A percentile compares a stretch with the other conserved stretches of the same genome.
These are phyloP conservation scores for Cavia aperea DNA, from an alignment of 2,113 vertebrate genomes.

Conservation along the genomic window DNA sequence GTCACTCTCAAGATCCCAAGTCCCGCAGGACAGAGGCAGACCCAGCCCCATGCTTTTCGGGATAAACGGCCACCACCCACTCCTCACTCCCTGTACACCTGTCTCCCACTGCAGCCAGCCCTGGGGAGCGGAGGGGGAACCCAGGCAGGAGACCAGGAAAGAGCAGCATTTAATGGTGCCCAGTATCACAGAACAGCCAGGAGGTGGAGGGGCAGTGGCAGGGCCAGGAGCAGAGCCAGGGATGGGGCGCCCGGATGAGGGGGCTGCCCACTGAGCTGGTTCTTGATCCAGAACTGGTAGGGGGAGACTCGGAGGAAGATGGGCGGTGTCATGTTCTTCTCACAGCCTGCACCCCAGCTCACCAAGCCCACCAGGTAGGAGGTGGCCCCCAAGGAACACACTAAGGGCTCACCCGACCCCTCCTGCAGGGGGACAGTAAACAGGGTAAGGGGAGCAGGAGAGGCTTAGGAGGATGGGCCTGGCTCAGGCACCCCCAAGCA, in stretches of 20 bases:
- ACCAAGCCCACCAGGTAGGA: constrained; percentile 53
- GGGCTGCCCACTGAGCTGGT: neutral
- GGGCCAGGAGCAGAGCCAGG: neutral
- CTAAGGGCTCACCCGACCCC: constrained; percentile 40
- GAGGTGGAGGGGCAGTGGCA: constrained; percentile 26
- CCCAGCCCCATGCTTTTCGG: neutral
- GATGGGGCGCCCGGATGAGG: neutral
- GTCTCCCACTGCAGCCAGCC: neutral
- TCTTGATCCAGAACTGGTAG: constrained; percentile 43
- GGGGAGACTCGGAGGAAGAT: constrained; percentile 32
- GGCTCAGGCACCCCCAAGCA: neutral
- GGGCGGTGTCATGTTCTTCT: neutral
- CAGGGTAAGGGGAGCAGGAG: neutral
- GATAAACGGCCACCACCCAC: too few species aligned
- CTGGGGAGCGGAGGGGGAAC: neutral
- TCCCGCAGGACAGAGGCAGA: neutral
- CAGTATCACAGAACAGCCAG: neutral
- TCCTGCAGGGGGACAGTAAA: constrained; percentile 15
- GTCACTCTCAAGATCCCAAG: neutral
- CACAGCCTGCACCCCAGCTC: constrained; percentile 58
- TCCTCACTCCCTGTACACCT: neutral
- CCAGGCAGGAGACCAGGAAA: neutral
- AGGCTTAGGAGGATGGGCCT: neutral
- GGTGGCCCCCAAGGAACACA: neutral
- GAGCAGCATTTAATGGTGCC: constrained; percentile 40